Evolutionary conservation across 2,888 invertebrate genomes (phyloP).

Genomic region (Thelaira solivaga): DNA sequence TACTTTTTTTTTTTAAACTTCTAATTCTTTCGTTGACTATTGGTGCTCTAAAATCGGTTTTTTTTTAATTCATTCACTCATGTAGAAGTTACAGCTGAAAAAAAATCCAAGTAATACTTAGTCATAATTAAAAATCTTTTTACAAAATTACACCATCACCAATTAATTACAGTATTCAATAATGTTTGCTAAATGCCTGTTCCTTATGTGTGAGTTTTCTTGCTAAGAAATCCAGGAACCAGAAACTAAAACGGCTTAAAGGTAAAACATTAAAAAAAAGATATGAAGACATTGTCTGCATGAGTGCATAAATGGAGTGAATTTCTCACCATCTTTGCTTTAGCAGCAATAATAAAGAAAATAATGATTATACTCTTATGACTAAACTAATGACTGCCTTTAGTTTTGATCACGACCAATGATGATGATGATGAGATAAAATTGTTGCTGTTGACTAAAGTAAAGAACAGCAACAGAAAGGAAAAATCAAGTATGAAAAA

Average conservation of each 20-base stretch:
- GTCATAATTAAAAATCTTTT: constrained; percentile 23
- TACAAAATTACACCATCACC: constrained; percentile 19
- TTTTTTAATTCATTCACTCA: too few relatives aligned
- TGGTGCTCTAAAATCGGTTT: too few relatives aligned
- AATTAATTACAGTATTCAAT: constrained; percentile 11
- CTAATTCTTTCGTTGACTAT: too few relatives aligned
- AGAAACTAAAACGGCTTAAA: not conserved
- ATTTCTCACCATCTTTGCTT: not conserved
- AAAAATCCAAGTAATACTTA: not conserved
- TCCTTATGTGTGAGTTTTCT: not conserved
- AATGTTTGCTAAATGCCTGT: not conserved
- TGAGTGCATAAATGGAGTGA: constrained; percentile 17
- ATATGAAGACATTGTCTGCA: constrained; percentile 17
- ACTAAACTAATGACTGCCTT: constrained; percentile 32
- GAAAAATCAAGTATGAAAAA: constrained; percentile 11
- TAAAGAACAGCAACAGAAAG: not conserved
- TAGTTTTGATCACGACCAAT: not conserved
- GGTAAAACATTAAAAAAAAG: not conserved
- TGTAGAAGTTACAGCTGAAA: not conserved
- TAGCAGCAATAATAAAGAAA: not conserved
- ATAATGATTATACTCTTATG: constrained; percentile 7
- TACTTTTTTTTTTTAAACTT: too few relatives aligned
- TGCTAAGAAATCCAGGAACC: not conserved
- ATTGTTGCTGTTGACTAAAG: constrained; percentile 1
- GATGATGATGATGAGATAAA: not conserved